phyloP scores from a whole-genome alignment of 2,797 vertebrate species.

The Ataeniobius toweri region DNA sequence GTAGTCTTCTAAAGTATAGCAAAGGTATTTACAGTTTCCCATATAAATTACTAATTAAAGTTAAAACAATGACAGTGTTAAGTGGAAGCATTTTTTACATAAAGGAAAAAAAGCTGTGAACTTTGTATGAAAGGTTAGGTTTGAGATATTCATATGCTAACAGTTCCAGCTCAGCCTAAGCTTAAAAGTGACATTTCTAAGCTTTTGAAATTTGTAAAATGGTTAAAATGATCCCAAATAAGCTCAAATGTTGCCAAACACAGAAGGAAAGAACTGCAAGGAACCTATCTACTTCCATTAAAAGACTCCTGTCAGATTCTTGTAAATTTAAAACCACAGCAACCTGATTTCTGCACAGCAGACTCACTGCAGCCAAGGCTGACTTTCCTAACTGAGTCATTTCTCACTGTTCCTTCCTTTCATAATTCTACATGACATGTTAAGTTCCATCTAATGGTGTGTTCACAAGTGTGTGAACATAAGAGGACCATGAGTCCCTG shows the following conservation, averaged over 20 bases:
- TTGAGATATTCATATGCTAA: not conserved
- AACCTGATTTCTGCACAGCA: conserved; percentile 40
- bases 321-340: conserved; percentile 17
- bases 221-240: not conserved
- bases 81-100: too few species aligned
- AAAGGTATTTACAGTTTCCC: too few species aligned
- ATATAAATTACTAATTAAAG: too few species aligned
- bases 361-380: conserved; percentile 28
- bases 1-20: too few species aligned
- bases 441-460: conserved; percentile 42
- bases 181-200: not conserved
- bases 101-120: too few species aligned
- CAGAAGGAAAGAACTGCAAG: not conserved
- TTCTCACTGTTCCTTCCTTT: conserved; percentile 18
- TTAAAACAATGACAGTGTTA: too few species aligned
- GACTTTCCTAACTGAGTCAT: conserved; percentile 17
- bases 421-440: conserved; percentile 40
- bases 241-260: not conserved
- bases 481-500: conserved; percentile 31
- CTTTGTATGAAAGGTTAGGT: not conserved
- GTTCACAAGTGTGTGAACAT: conserved; percentile 34
- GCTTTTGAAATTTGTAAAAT: not conserved
- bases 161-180: not conserved
- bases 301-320: conserved; percentile 4
- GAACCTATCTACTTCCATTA: not conserved